phyloP scores from a whole-genome alignment of 2,888 invertebrate genomes.

The Cephus pulcher region DNA sequence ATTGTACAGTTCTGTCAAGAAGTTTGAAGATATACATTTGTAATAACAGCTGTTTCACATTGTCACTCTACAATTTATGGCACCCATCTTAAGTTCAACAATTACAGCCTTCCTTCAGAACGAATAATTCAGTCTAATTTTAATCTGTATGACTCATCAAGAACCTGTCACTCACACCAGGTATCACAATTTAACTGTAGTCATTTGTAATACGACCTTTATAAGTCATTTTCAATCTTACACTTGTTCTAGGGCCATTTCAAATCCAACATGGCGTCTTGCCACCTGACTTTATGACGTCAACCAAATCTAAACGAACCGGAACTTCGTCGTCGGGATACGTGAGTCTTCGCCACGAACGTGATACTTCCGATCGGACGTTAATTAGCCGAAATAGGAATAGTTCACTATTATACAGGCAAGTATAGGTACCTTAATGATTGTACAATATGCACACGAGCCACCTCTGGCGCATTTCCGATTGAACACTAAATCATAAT shows the following conservation, averaged over 20 bases:
- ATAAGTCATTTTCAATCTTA: not conserved
- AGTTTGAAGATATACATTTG: not conserved
- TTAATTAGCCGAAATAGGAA: not conserved
- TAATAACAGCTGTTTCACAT: not conserved
- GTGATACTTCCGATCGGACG: not conserved
- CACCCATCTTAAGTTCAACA: not conserved
- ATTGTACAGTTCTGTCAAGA: not conserved
- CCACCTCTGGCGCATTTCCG: not conserved
- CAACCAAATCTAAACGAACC: not conserved
- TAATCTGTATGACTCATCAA: not conserved
- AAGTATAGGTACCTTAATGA: not conserved
- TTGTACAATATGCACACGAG: not conserved
- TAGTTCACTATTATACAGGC: not conserved
- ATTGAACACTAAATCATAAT: not conserved
- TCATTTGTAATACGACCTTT: not conserved
- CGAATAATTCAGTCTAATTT: not conserved
- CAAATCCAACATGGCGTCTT: not conserved
- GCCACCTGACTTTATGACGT: not conserved
- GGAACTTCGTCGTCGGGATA: not conserved
- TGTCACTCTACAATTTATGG: not conserved
- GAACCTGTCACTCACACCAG: not conserved
- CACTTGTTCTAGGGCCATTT: not conserved
- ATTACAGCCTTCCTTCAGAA: not conserved
- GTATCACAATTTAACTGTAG: not conserved
- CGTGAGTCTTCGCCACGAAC: not conserved